phyloP scores from a whole-genome alignment of 2,888 invertebrate species.

The Plebejus anna region DNA sequence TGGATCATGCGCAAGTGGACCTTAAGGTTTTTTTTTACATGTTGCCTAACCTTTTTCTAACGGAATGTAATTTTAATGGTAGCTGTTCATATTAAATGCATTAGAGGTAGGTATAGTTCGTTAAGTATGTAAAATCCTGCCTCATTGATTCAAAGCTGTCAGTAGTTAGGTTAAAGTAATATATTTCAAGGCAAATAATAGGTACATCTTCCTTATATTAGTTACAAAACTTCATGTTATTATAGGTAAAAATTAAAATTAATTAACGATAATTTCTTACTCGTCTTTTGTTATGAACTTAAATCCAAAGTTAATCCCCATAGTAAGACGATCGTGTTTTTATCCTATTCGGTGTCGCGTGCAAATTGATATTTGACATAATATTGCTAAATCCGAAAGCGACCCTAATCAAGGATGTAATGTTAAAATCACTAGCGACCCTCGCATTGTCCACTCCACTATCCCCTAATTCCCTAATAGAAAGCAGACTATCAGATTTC shows the following conservation, averaged over 20 bases:
- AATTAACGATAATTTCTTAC: no score
- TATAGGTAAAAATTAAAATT: no score
- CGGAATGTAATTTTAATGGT: background rate
- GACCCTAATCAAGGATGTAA: constrained; percentile 45
- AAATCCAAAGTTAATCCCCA: background rate
- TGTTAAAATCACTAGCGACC: constrained; percentile 52
- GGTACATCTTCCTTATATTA: no score
- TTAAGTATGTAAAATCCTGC: background rate
- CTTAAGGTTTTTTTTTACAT: no score
- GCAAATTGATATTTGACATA: constrained; percentile 25
- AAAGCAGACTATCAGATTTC: constrained; percentile 71
- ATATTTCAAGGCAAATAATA: no score
- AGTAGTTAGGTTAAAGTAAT: no score
- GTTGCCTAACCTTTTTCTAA: background rate
- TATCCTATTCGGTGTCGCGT: constrained; percentile 16
- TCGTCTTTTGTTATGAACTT: background rate
- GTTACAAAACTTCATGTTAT: no score
- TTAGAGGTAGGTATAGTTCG: no score
- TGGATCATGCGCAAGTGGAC: no score
- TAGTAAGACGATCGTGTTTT: background rate
- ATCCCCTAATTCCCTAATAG: constrained; percentile 76
- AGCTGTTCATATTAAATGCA: background rate
- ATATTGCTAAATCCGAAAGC: constrained; percentile 30
- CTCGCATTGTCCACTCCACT: constrained; percentile 46
- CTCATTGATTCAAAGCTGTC: no score